Evolutionary conservation across 2,888 invertebrate genomes (phyloP).

Genomic region (Amblyjoppa fuscipennis): DNA sequence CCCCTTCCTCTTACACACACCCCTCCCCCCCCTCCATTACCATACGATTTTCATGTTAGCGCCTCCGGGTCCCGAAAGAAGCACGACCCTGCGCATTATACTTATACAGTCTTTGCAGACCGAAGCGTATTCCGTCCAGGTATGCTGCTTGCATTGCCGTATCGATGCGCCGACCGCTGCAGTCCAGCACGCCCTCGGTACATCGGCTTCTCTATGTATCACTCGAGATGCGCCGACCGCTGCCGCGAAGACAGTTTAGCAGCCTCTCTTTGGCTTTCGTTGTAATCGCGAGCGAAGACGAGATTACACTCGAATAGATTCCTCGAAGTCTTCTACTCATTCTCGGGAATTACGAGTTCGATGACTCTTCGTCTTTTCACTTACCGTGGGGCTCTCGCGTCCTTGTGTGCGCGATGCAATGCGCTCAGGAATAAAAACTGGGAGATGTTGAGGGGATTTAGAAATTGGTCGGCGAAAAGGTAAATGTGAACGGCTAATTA

Average conservation of each 20-base stretch:
- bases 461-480: no score
- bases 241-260: conserved; percentile 27
- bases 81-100: conserved; percentile 81
- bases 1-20: conserved; percentile 41
- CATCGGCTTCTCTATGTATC: conserved; percentile 12
- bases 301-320: background rate
- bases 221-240: conserved; percentile 37
- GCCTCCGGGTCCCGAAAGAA: conserved; percentile 82
- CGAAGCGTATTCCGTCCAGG: background rate
- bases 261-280: background rate
- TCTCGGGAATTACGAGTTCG: conserved; percentile 49
- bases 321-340: conserved; percentile 25
- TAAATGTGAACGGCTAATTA: no score
- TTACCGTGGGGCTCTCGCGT: background rate
- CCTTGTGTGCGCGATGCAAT: no score
- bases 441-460: no score
- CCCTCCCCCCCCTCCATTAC: conserved; percentile 77
- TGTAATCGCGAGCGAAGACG: conserved; percentile 2
- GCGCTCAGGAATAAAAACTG: no score
- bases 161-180: background rate
- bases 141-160: background rate
- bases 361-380: conserved; percentile 24
- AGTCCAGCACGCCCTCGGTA: conserved; percentile 13
- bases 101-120: conserved; percentile 67
- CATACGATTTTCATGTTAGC: conserved; percentile 84